Conservation (phyloP, 2,797 vertebrate species). For the Graptemys geographica region DNA sequence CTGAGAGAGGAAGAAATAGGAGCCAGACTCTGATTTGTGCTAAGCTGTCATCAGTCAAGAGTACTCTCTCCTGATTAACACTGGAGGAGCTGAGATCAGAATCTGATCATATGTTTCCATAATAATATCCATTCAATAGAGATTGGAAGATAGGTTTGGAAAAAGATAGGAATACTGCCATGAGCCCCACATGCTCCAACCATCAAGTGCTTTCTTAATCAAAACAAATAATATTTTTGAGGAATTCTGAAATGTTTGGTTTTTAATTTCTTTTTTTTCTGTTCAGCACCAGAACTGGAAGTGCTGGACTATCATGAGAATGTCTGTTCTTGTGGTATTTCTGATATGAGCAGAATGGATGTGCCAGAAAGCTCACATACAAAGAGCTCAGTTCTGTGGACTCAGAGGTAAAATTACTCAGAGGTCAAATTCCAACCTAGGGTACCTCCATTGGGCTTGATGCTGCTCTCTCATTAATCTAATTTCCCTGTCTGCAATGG, state of each 20-base stretch:
- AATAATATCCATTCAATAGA: not conserved
- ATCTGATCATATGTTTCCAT: not conserved
- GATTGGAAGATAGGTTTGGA: not conserved
- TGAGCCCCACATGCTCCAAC: not conserved
- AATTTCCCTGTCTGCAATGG: conserved; percentile 26
- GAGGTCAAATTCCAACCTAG: not conserved
- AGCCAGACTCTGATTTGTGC: not conserved
- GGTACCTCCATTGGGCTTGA: not conserved
- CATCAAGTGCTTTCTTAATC: not conserved
- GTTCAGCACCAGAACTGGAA: not conserved
- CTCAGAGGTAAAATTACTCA: not conserved
- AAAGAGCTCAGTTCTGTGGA: not conserved
- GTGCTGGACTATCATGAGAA: not conserved
- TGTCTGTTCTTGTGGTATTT: not conserved
- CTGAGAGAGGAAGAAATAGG: not conserved
- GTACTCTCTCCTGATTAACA: not conserved
- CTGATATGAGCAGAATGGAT: not conserved
- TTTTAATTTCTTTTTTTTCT: not conserved
- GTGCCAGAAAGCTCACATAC: not conserved
- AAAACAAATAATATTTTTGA: not conserved
- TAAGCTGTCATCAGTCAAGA: not conserved
- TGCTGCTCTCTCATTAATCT: not conserved
- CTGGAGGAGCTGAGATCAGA: not conserved
- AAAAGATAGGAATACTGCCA: not conserved
- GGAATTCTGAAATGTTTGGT: not conserved